Base-by-base conservation (phyloP, 2,113 vertebrate genomes). In the Sialia sialis region DNA sequence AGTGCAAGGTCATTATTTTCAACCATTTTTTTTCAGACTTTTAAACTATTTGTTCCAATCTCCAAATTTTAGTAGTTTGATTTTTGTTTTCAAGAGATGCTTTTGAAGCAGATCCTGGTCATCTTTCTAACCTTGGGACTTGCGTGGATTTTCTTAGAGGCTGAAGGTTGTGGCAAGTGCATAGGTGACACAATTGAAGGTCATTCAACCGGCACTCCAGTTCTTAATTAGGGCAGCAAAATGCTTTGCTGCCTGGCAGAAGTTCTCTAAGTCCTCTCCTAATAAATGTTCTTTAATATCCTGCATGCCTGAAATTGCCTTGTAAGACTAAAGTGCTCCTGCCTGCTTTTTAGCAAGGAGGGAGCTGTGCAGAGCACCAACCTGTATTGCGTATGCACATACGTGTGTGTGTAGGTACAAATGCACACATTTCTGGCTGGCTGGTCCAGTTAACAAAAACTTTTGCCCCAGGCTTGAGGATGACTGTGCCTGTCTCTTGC, bases 381-480 rank as follows among this genome's bases (percentile, higher is more conserved):
- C 34, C 41, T 3, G 5, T 32, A 38, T 18, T 7, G 1, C 32
- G 8, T 38, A 5, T 29, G 32, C 34, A 19, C 1, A 0, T 22
- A 9, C 1, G 32, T 52, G 12, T 6, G 3, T 19, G 41, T 36
- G 9, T 73, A 38, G 46, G 32, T 69, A 69, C 41, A 41, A 66
- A 62, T 25, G 12, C 17, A 38, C 29, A 5, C 3, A 0, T 58
- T 69, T 90, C 82, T 73, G 34, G 11, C 41, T 88, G 36, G 43
- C 39, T 36, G 27, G 16, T 58, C 41, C 43, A 55, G 14, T n/a
- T 67, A 56, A 38, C 17, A 66, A 51, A 82, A 79, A 9, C 23
- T 15, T 23, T 9, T 2, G 3, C 30, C 75, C n/a, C 12, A 49
- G 12, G 25, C 43, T 84, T 56, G 55, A 54, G 39, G 17, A 9